Percentiles rank a stretch among this genome's conserved stretches.
phyloP scores from a whole-genome alignment of 2,797 vertebrate genomes.

The Otolemur crassicaudatus region DNA sequence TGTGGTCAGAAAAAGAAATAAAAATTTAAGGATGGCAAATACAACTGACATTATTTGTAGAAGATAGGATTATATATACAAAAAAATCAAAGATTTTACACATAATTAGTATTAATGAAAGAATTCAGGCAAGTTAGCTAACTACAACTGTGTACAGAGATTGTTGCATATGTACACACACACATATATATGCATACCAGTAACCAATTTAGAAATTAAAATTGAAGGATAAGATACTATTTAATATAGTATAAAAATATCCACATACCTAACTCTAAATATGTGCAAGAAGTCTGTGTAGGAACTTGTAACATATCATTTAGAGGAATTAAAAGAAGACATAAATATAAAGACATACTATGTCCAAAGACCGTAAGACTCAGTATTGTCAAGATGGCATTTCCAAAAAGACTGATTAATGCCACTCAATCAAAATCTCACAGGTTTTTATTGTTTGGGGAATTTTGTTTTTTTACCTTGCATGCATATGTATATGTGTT shows the following conservation, averaged over 20 bases:
- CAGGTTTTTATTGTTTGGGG: background rate
- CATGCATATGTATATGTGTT: background rate
- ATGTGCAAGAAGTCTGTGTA: background rate
- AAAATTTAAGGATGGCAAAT: background rate
- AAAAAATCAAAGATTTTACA: background rate
- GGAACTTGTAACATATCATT: background rate
- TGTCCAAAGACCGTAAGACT: background rate
- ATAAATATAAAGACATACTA: background rate
- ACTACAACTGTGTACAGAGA: background rate
- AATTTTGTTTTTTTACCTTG: background rate
- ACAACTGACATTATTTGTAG: background rate
- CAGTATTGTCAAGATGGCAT: background rate
- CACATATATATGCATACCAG: background rate
- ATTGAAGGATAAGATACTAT: background rate
- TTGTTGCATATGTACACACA: background rate
- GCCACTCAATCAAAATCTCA: background rate
- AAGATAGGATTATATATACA: background rate
- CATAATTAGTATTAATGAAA: background rate
- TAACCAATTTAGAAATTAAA: conserved; percentile 23
- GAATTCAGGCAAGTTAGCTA: background rate
- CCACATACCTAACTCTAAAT: background rate
- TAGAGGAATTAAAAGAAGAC: background rate
- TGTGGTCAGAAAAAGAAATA: background rate
- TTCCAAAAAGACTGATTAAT: background rate
- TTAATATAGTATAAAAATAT: background rate